phyloP scores from a whole-genome alignment of 2,113 vertebrate genomes.

The Myiagra hebetior region DNA sequence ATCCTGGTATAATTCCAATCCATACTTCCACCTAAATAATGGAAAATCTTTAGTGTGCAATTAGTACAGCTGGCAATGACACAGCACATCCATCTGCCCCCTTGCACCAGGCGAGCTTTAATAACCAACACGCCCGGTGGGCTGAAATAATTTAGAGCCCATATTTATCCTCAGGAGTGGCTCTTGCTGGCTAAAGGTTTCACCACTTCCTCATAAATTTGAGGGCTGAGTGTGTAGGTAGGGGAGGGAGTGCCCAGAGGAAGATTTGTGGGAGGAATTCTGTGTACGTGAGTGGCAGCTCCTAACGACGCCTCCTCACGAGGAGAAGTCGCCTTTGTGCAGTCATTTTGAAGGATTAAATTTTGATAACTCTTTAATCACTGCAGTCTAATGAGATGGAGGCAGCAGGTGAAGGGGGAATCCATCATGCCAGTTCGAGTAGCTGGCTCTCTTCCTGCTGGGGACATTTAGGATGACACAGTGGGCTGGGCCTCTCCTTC shows the following conservation, averaged over 20 bases:
- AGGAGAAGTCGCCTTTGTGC: slow-evolving; percentile 26
- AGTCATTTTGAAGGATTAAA: slow-evolving; percentile 55
- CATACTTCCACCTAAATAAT: slow-evolving; percentile 26
- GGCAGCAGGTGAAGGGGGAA: slow-evolving; percentile 57
- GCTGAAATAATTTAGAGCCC: slow-evolving; percentile 53
- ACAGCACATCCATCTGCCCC: slow-evolving; percentile 38
- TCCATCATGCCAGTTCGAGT: slow-evolving; percentile 42
- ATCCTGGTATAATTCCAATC: slow-evolving; percentile 27
- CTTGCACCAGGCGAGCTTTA: background rate
- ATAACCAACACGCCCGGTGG: background rate
- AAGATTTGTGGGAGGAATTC: background rate
- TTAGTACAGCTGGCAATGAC: slow-evolving; percentile 24
- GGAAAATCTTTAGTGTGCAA: slow-evolving; percentile 35
- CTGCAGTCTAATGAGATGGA: slow-evolving; percentile 54
- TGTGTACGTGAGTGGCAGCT: background rate
- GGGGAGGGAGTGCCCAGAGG: background rate
- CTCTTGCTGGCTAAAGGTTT: slow-evolving; percentile 24
- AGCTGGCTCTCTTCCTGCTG: slow-evolving; percentile 25
- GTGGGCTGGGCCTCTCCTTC: background rate
- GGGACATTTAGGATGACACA: background rate
- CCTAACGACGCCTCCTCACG: background rate
- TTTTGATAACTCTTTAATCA: slow-evolving; percentile 70
- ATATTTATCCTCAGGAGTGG: slow-evolving; percentile 43
- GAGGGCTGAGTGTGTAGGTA: background rate
- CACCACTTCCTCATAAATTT: slow-evolving; percentile 47